These are phyloP conservation scores for Erethizon dorsatum DNA, from an alignment of 2,797 vertebrate genomes.

Conservation along the genomic window DNA sequence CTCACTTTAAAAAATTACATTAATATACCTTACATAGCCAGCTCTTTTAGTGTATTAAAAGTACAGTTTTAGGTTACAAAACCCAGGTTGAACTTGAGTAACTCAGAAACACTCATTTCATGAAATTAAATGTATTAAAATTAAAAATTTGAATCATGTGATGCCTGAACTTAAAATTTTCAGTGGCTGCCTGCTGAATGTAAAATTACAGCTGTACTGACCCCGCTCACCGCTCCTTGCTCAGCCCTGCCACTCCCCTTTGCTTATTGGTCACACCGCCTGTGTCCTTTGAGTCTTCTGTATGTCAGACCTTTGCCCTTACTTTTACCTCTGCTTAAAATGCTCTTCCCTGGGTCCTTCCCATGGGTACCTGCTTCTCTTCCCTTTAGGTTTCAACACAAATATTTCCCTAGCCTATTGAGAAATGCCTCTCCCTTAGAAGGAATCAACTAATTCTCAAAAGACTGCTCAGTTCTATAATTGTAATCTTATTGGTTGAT, in stretches of 20 bases:
- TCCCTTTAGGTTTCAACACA: neutral
- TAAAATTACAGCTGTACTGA: neutral
- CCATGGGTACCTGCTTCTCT: neutral
- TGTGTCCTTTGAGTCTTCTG: neutral
- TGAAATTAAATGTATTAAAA: neutral
- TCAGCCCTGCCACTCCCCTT: neutral
- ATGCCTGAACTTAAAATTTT: neutral
- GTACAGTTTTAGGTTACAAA: neutral
- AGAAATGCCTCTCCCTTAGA: neutral
- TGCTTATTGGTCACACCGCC: neutral
- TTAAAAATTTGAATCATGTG: neutral
- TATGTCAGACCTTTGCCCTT: neutral
- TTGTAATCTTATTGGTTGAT: neutral
- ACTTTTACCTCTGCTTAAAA: neutral
- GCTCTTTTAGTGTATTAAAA: neutral
- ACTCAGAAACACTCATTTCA: neutral
- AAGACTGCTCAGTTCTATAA: neutral
- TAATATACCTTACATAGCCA: slow-evolving; percentile 34
- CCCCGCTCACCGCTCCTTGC: neutral
- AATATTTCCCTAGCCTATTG: neutral
- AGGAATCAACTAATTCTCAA: neutral
- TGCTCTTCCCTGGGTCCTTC: neutral
- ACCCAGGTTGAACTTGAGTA: neutral
- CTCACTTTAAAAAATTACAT: neutral
- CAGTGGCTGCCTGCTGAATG: neutral